Evolutionary conservation across 1,140 invertebrate genomes (phyloP).

Genomic region (Drosophila mojavensis): DNA sequence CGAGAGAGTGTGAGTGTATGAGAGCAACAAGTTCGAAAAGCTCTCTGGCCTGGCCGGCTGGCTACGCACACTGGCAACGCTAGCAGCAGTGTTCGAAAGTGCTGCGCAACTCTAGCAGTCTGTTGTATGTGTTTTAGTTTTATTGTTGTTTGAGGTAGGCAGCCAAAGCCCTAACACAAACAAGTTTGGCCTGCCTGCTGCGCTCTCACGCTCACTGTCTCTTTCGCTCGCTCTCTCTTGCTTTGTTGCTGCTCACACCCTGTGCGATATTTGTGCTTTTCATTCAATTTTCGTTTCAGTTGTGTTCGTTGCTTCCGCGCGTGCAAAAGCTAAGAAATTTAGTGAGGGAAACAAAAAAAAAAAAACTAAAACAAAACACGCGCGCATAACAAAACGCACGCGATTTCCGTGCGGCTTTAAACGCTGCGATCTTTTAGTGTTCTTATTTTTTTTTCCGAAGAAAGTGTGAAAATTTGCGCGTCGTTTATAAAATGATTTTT

Average conservation of each 20-base stretch:
- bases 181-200: constrained; percentile 27
- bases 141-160: constrained; percentile 17
- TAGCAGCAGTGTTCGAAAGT: constrained; percentile 37
- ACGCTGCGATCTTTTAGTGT: constrained; percentile 23
- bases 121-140: constrained; percentile 16
- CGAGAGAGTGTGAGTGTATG: constrained; percentile 12
- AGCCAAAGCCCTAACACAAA: constrained; percentile 28
- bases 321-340: constrained; percentile 65
- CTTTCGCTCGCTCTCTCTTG: neutral
- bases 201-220: neutral
- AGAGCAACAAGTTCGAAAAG: constrained; percentile 48
- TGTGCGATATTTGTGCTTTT: constrained; percentile 67
- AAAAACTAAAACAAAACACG: constrained; percentile 7
- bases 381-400: constrained; percentile 38
- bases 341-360: neutral
- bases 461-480: constrained; percentile 21
- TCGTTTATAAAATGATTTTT: constrained; percentile 27
- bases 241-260: constrained; percentile 9
- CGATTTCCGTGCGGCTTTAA: constrained; percentile 38
- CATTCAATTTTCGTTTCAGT: constrained; percentile 74
- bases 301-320: constrained; percentile 74
- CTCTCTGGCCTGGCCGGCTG: neutral
- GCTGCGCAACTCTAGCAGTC: constrained; percentile 2
- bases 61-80: constrained; percentile 3
- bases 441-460: neutral